Evolutionary conservation across 2,113 vertebrate genomes (phyloP).

Genomic region (Rhinogobius similis): DNA sequence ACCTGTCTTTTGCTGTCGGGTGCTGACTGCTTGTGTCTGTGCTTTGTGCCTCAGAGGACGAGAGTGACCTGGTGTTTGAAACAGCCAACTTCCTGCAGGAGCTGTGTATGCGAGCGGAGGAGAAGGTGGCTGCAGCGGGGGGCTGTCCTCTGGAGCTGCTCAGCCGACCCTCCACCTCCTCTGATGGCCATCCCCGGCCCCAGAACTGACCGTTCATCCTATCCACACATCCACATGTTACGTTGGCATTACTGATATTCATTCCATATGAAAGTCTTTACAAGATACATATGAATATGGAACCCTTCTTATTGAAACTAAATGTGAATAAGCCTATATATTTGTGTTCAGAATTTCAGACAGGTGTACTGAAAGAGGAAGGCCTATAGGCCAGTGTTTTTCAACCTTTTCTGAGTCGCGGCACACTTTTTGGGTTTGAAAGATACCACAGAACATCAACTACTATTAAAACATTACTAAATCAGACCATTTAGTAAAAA

Average conservation of each 20-base stretch:
- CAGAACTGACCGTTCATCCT: slow-evolving; percentile 17
- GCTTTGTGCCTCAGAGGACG: slow-evolving; percentile 39
- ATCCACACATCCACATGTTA: neutral
- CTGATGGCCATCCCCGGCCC: neutral
- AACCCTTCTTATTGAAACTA: neutral
- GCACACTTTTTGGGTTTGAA: too few relatives aligned
- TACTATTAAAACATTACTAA: too few relatives aligned
- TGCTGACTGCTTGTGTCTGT: too few relatives aligned
- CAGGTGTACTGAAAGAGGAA: too few relatives aligned
- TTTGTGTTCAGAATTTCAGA: too few relatives aligned
- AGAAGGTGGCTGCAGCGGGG: slow-evolving; percentile 52
- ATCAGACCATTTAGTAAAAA: too few relatives aligned
- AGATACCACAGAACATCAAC: too few relatives aligned
- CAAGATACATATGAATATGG: neutral
- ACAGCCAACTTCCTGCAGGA: slow-evolving; percentile 60
- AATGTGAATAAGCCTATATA: neutral
- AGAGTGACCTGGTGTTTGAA: slow-evolving; percentile 47
- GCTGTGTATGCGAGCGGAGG: slow-evolving; percentile 58
- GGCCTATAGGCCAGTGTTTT: too few relatives aligned
- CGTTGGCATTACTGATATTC: neutral
- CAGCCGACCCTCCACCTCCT: slow-evolving; percentile 30
- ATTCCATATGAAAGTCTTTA: neutral
- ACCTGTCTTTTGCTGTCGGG: too few relatives aligned
- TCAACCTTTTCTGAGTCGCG: too few relatives aligned
- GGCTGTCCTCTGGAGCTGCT: slow-evolving; percentile 53